A percentile compares a stretch with the other conserved stretches of the same genome.
These are phyloP conservation scores for Premnoplex brunnescens DNA, from an alignment of 2,797 vertebrate species.

Conservation along the genomic window DNA sequence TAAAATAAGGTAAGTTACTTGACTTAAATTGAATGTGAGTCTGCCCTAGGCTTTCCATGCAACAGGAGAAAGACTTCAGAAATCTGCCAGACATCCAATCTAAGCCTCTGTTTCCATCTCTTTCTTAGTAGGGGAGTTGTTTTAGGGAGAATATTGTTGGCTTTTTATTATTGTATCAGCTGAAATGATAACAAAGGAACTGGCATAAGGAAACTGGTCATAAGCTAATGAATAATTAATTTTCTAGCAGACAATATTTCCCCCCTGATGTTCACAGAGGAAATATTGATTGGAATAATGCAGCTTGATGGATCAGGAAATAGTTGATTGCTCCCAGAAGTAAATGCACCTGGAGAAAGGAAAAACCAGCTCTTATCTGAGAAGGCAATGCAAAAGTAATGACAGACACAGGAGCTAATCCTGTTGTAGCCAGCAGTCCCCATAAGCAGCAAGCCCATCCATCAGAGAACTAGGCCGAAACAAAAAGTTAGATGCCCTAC, in stretches of 20 bases:
- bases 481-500: background rate
- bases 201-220: background rate
- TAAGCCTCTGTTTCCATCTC: background rate
- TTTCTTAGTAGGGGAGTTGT: background rate
- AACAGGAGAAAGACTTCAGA: background rate
- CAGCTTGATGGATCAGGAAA: background rate
- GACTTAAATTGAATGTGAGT: background rate
- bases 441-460: background rate
- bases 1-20: background rate
- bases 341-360: background rate
- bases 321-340: background rate
- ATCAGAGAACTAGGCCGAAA: background rate
- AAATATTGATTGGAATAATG: background rate
- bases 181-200: background rate
- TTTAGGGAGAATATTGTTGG: background rate
- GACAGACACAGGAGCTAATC: background rate
- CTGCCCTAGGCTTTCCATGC: background rate
- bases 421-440: background rate
- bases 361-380: background rate
- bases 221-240: slow-evolving; percentile 20
- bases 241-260: background rate
- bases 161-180: background rate
- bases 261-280: background rate
- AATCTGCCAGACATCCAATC: background rate
- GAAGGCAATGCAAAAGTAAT: background rate